A percentile compares a stretch with the other conserved stretches of the same genome.
These are phyloP conservation scores for Athalia rosae DNA, from an alignment of 2,888 invertebrate species.

Conservation along the genomic window DNA sequence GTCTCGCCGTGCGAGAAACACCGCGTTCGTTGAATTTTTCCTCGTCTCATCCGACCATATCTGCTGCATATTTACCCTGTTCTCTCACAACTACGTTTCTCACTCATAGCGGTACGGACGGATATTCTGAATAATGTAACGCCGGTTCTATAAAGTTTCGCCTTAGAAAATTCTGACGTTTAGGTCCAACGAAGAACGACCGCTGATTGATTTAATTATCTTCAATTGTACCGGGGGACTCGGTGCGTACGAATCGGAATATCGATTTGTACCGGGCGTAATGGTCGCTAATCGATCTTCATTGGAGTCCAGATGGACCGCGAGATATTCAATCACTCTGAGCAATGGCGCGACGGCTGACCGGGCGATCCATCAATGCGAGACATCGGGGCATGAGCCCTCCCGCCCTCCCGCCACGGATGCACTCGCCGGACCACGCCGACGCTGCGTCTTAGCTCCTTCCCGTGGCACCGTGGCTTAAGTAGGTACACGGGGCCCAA, in stretches of 20 bases:
- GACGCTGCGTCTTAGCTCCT: constrained; percentile 46
- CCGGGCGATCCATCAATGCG: constrained; percentile 65
- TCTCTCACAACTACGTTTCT: too few species aligned
- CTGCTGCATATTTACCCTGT: too few species aligned
- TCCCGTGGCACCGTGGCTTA: constrained; percentile 48
- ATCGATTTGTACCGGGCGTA: constrained; percentile 62
- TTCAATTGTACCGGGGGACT: constrained; percentile 46
- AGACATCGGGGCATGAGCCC: constrained; percentile 49
- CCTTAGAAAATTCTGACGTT: constrained; percentile 4
- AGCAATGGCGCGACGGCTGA: constrained; percentile 61
- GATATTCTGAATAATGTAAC: not conserved
- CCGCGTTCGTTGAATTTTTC: too few species aligned
- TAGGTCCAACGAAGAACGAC: constrained; percentile 13
- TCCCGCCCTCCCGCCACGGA: constrained; percentile 25
- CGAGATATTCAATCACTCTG: constrained; percentile 67
- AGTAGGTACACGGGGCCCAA: constrained; percentile 42
- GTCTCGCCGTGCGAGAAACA: too few species aligned
- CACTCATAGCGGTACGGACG: not conserved
- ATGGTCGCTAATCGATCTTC: constrained; percentile 66
- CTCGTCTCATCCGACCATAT: too few species aligned
- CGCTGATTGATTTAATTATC: constrained; percentile 57
- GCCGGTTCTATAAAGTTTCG: constrained; percentile 3
- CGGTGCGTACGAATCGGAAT: constrained; percentile 59
- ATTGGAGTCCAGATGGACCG: constrained; percentile 66
- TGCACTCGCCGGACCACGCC: constrained; percentile 46